A percentile compares a stretch with the other conserved stretches of the same genome.
Conservation (phyloP, 2,113 vertebrate species). For the Prionailurus bengalensis region DNA sequence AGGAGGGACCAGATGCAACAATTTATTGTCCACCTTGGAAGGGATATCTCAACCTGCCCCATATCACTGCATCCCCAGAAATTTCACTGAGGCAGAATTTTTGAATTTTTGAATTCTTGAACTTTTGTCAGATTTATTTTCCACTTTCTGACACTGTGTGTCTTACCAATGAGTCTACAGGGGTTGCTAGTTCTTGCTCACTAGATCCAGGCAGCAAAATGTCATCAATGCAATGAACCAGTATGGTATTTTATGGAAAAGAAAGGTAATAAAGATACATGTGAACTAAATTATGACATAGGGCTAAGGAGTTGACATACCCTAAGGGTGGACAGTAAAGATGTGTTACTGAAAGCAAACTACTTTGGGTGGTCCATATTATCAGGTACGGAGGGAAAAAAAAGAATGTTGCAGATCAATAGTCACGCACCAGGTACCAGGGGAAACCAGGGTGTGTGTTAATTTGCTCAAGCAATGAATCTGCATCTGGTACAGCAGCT, state of each 20-base stretch:
- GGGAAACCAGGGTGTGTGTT: not conserved
- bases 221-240: not conserved
- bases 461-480: not conserved
- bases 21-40: not conserved
- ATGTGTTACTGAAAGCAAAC: not conserved
- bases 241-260: not conserved
- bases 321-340: not conserved
- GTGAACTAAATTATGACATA: not conserved
- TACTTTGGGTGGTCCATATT: not conserved
- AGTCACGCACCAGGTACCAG: not conserved
- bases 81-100: not conserved
- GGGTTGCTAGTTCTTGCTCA: not conserved
- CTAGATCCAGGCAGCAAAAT: not conserved
- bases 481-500: not conserved
- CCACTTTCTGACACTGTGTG: not conserved
- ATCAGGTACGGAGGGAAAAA: not conserved
- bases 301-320: not conserved
- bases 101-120: no score
- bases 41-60: not conserved
- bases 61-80: not conserved
- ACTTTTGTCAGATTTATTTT: not conserved
- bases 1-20: not conserved
- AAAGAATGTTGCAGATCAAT: not conserved
- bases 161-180: not conserved
- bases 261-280: not conserved